These are phyloP conservation scores for Ectemnius continuus DNA, from an alignment of 2,888 invertebrate species.

Conservation along the genomic window DNA sequence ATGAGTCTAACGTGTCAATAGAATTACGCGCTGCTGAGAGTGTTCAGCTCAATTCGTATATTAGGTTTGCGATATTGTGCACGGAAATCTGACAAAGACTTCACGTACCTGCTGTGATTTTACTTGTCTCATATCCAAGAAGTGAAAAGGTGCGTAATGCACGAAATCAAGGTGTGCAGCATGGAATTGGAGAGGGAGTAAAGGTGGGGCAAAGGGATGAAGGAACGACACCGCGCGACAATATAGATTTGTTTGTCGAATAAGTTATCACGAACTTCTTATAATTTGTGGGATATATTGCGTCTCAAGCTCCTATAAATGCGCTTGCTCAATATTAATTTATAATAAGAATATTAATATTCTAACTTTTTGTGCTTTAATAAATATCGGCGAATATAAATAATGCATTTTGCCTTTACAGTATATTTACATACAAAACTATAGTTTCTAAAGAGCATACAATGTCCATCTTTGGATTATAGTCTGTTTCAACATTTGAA, in stretches of 20 bases:
- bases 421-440: too few species aligned
- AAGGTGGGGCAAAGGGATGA: constrained; percentile 38
- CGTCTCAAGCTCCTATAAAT: too few species aligned
- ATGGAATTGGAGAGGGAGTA: constrained; percentile 27
- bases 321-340: too few species aligned
- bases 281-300: too few species aligned
- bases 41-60: neutral
- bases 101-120: constrained; percentile 64
- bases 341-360: too few species aligned
- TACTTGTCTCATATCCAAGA: constrained; percentile 65
- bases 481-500: too few species aligned
- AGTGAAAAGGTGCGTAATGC: constrained; percentile 58
- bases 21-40: neutral
- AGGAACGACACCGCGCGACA: constrained; percentile 32
- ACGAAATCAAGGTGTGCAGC: constrained; percentile 58
- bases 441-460: too few species aligned
- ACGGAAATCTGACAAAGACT: constrained; percentile 17
- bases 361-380: too few species aligned
- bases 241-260: constrained; percentile 15
- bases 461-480: too few species aligned
- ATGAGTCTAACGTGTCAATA: neutral
- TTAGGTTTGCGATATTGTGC: constrained; percentile 14
- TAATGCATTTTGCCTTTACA: too few species aligned
- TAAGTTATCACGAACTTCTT: constrained; percentile 29
- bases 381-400: too few species aligned